A percentile compares a stretch with the other conserved stretches of the same genome.
Evolutionary conservation across 2,797 vertebrate species (phyloP).

Genomic region (Myotis planiceps): DNA sequence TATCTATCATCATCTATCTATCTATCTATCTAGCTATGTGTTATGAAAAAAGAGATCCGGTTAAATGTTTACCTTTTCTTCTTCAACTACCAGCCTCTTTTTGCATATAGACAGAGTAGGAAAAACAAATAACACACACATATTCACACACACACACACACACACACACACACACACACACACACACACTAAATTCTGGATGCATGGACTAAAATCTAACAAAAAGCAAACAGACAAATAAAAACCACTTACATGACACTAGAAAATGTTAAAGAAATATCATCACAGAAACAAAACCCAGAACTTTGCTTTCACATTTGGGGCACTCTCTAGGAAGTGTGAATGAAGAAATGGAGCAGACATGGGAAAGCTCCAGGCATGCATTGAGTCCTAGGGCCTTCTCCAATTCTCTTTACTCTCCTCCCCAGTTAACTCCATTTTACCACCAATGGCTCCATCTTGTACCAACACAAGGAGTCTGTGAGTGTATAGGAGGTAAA

Average conservation of each 20-base stretch:
- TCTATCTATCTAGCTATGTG: neutral
- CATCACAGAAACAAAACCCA: neutral
- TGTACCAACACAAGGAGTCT: neutral
- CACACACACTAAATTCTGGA: neutral
- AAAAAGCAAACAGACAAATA: neutral
- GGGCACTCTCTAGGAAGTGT: neutral
- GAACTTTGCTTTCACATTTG: neutral
- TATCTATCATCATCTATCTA: neutral
- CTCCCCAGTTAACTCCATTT: neutral
- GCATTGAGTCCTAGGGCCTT: neutral
- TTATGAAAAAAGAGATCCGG: neutral
- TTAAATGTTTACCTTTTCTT: neutral
- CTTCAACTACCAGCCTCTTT: neutral
- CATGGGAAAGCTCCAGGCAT: neutral
- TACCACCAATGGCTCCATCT: neutral
- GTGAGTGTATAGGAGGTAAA: neutral
- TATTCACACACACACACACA: neutral
- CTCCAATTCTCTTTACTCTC: neutral
- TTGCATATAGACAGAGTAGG: neutral
- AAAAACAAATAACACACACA: neutral
- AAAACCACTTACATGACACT: neutral
- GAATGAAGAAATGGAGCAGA: neutral
- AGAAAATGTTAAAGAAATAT: neutral
- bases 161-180: neutral
- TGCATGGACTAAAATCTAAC: neutral